A percentile compares a stretch with the other conserved stretches of the same genome.
These are phyloP conservation scores for Desoria tigrina DNA, from an alignment of 2,888 invertebrate species.

Conservation along the genomic window DNA sequence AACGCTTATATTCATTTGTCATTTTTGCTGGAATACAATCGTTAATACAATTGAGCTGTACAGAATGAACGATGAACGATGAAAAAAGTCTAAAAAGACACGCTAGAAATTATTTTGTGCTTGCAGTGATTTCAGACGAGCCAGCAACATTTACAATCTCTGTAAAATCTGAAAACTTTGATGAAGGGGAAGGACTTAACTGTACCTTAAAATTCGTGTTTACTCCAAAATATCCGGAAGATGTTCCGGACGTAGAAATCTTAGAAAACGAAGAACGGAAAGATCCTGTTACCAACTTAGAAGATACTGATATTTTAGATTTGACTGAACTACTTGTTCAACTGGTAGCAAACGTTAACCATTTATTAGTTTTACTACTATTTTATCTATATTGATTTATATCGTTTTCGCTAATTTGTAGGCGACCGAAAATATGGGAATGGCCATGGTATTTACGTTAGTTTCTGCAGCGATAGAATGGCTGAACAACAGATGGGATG, in stretches of 20 bases:
- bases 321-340: conserved; percentile 68
- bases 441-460: conserved; percentile 95
- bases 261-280: conserved; percentile 60
- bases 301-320: conserved; percentile 67
- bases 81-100: conserved; percentile 7
- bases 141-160: conserved; percentile 78
- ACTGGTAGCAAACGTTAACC: too few relatives aligned
- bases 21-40: too few relatives aligned
- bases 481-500: conserved; percentile 83
- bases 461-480: conserved; percentile 92
- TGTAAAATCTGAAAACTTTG: conserved; percentile 76
- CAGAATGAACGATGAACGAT: too few relatives aligned
- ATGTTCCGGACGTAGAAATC: conserved; percentile 76
- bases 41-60: too few relatives aligned
- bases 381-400: conserved; percentile 5
- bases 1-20: too few relatives aligned
- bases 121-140: conserved; percentile 70
- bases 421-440: conserved; percentile 87
- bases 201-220: conserved; percentile 81
- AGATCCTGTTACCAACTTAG: conserved; percentile 64
- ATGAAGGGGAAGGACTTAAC: conserved; percentile 67
- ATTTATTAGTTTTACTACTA: not conserved
- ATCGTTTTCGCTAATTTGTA: conserved; percentile 57
- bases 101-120: conserved; percentile 14
- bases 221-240: conserved; percentile 85